Evolutionary conservation across 2,797 vertebrate species (phyloP), one percentile per base, ranked within the genome.

Genomic region (Florisuga fusca): DNA sequence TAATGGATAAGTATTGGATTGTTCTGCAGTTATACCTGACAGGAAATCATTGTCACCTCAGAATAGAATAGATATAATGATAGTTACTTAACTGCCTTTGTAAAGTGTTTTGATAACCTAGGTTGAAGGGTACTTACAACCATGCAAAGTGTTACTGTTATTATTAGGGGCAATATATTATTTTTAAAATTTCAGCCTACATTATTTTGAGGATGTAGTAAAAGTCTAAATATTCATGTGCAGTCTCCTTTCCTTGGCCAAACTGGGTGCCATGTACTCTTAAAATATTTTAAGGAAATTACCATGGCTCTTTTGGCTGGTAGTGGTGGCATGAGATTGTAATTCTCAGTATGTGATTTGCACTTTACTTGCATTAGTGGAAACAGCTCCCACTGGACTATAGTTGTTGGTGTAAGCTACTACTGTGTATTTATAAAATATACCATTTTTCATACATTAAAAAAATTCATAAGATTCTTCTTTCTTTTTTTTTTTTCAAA

Each of bases 11-110:
- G 83, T 83, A 85, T 96, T 90, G 94, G 89, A 90, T 94, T 92
- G 72, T 92, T 94, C 93, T 94, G 75, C 80, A 92, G 80, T 91
- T 97, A 78, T 69, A 96, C 88, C 74, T 96, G 91, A 92, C 89
- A 90, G 54, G 95, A 94, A 96, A 64, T 84, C 74, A 51, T 76
- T 91, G 96, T 91, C 87, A 90, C 23, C 33, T 95, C 87, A 66
- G 84, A 91, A 72, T 27, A 73, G 79, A 89, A 94, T n/a, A 92
- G 78, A 64, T 91, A 59, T 84, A 89, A 93, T 95, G 77, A 95
- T 78, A 85, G 86, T 90, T 94, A 88, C 84, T 87, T 96, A 93
- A 85, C 90, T 92, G 64, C 71, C 73, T 91, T 87, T 92, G 75
- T 77, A 91, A 95, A 75, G 78, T 94, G 77, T 93, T 93, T 89